Evolutionary conservation across 2,113 vertebrate genomes (phyloP), one percentile per base, ranked within the genome.

Genomic region (Odobenus rosmarus): DNA sequence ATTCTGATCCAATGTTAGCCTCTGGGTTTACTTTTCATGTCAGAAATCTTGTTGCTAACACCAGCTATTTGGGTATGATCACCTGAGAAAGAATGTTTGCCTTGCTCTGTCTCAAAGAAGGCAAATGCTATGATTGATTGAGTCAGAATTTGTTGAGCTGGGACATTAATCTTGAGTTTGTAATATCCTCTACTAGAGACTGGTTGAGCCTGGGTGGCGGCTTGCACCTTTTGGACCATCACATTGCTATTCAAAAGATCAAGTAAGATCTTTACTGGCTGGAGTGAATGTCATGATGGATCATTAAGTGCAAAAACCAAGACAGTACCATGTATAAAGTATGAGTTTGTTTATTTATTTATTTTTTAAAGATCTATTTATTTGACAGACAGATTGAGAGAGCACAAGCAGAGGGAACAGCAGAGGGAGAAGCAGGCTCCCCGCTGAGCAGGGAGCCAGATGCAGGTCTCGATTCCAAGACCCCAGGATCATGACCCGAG

Each of bases 271-370:
- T 51, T 49, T 42, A 46, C 7, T 46, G 61, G 59, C 42, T 33
- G 36, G 13, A 85, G 24, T 11, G 15, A 53, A 46, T 7, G 18
- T 36, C 16, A 21, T 21, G 36, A 36, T 39, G 3, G 19, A 24
- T 24, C 3, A 14, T 7, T 51, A 64, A 46, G 5, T 67, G 12
- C 71, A 36, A 69, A 59, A 61, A 12, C 3, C 0, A 49, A 69
- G 13, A 51, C 11, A 24, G 6, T 5, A 2, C 4, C 31, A 19
- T 0, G n/a, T n/a, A 67, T 14, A 24, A 19, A 76, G 24, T 15
- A 13, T 2, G 24, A 14, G 42, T 62, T 36, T 21, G 18, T 16
- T 82, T 83, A 79, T 3, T 57, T 28, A 53, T 53, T 31, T 67
- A 64, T 67, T 16, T 16, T 7, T 67, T 33, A 67, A 14, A 67